Conservation (phyloP, 2,888 invertebrate species). For the Mesodorylaimus sp. region DNA sequence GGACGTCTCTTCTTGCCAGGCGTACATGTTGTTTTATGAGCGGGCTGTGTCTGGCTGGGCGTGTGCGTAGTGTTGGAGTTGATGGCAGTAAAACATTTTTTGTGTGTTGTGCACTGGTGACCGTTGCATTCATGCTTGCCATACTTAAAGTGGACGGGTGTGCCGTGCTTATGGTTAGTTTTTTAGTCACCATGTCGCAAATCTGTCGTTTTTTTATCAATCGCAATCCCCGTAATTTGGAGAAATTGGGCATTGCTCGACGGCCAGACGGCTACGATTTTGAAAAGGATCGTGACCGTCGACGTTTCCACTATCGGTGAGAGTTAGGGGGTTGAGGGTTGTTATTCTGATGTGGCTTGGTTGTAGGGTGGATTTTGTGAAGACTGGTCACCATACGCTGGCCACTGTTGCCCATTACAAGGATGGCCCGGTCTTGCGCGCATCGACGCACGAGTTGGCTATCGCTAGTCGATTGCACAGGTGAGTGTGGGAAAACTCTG, state of each 20-base stretch:
- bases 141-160: too few relatives aligned
- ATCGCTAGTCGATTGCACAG: conserved; percentile 22
- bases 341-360: too few relatives aligned
- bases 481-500: too few relatives aligned
- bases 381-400: conserved; percentile 9
- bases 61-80: not conserved
- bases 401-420: conserved; percentile 15
- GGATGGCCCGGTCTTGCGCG: conserved; percentile 20
- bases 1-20: conserved; percentile 62
- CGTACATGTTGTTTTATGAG: conserved; percentile 85
- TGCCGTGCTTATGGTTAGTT: too few relatives aligned
- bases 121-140: not conserved
- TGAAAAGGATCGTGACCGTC: conserved; percentile 17
- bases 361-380: too few relatives aligned
- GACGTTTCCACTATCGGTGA: conserved; percentile 21
- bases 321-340: too few relatives aligned
- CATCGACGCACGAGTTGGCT: conserved; percentile 21
- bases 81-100: too few relatives aligned
- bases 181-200: too few relatives aligned
- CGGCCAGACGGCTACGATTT: conserved; percentile 21
- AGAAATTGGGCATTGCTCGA: conserved; percentile 17
- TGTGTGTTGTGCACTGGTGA: not conserved
- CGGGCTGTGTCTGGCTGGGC: conserved; percentile 3
- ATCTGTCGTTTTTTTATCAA: too few relatives aligned
- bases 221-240: conserved; percentile 22